Evolutionary conservation across 2,113 vertebrate genomes (phyloP), one percentile per base, ranked within the genome.

Genomic region (Bolborhynchus lineola): DNA sequence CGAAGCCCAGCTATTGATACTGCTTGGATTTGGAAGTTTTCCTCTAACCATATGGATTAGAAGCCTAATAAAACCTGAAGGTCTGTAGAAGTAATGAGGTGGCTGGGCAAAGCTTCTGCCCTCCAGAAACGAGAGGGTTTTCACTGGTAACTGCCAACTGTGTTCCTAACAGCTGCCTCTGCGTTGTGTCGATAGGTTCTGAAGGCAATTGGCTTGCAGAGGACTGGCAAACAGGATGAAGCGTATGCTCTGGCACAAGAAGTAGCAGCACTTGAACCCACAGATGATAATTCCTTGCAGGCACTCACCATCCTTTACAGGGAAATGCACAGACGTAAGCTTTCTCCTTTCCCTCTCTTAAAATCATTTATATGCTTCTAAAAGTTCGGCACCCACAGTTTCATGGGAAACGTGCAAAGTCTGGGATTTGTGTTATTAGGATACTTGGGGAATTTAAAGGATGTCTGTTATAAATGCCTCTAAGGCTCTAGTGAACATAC

Each of bases 311-410:
- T 99, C 59, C 98, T 99, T 18, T 99, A 99, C 97, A 97, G 99
- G 92, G 99, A 99, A 93, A 99, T 99, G 99, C 99, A 99, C 67
- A 98, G 99, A 44, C 99, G 99, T 99, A 97, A 95, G 99, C 98
- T 78, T 47, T 62, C 46, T 53, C 60, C 68, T 77, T 62, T 82
- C 26, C 33, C 35, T 65, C 28, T 70, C 46, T 31, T 55, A 28
- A 35, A 15, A 10, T 74, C 68, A 0, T n/a, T 49, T 39, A 6
- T 2, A 1, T 65, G 49, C 41, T 62, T 44, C 23, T 33, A 11
- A 59, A 24, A 33, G 64, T 16, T 2, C 7, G 9, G 37, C 44
- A 33, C 49, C 35, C 47, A 6, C 13, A 7, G 26, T 39, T 70
- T 37, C 21, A 18, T 49, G 64, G 47, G 33, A 41, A 64, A 35